Conservation (phyloP, 1,140 invertebrate genomes). For the Lerema accius region DNA sequence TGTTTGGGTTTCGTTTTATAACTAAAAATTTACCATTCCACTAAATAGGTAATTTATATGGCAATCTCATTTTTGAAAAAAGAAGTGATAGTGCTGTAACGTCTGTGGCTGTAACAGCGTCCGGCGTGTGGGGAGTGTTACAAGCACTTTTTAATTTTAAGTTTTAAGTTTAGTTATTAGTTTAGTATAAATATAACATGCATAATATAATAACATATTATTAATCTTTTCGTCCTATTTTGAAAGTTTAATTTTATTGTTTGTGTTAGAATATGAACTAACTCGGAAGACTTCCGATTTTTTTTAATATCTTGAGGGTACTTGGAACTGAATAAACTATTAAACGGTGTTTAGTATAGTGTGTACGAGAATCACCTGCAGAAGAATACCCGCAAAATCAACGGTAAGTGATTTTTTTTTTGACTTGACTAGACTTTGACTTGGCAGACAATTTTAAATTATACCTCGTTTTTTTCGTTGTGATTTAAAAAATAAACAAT, state of each 20-base stretch:
- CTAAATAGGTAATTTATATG: not conserved
- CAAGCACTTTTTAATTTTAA: constrained; percentile 42
- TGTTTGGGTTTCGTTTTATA: too few species aligned
- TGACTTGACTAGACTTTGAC: too few species aligned
- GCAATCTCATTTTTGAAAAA: constrained; percentile 26
- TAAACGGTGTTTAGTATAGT: too few species aligned
- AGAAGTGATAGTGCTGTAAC: constrained; percentile 37
- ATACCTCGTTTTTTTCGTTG: too few species aligned
- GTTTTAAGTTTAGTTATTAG: constrained; percentile 18
- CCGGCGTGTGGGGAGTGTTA: constrained; percentile 36
- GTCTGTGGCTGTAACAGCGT: too few species aligned
- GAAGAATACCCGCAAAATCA: constrained; percentile 1
- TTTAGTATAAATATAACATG: not conserved
- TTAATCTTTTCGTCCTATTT: not conserved
- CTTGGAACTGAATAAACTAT: too few species aligned
- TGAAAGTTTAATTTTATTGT: not conserved
- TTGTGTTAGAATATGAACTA: not conserved
- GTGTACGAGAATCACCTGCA: not conserved
- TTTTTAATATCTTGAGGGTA: too few species aligned
- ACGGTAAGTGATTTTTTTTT: constrained; percentile 11
- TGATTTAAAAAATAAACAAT: too few species aligned
- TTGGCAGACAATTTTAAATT: too few species aligned
- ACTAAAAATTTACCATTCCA: not conserved
- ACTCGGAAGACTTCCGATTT: not conserved
- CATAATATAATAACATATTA: constrained; percentile 8